Evolutionary conservation across 2,888 invertebrate species (phyloP).

Genomic region (Stenurella melanura): DNA sequence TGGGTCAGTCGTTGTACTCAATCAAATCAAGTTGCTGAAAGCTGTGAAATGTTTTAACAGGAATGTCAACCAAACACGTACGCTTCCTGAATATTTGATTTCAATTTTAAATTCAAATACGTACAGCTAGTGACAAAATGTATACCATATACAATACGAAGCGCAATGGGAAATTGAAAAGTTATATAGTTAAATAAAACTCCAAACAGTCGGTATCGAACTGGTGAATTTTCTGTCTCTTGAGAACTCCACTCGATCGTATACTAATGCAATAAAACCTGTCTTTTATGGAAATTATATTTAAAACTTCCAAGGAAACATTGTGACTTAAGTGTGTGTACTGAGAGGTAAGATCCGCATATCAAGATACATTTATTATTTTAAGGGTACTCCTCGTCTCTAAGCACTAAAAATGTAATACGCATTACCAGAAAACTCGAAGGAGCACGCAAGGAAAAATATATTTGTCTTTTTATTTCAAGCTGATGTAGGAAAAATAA

Average conservation of each 20-base stretch:
- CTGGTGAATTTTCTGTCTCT: conserved; percentile 60
- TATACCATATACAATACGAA: conserved; percentile 60
- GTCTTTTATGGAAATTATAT: conserved; percentile 67
- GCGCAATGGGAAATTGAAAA: conserved; percentile 69
- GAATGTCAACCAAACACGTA: conserved; percentile 66
- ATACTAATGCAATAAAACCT: conserved; percentile 66
- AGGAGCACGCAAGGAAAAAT: neutral
- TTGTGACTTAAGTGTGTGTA: conserved; percentile 44
- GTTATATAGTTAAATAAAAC: conserved; percentile 70
- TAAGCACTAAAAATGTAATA: conserved; percentile 8
- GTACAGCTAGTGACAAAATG: conserved; percentile 61
- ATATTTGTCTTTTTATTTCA: conserved; percentile 13
- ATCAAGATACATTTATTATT: conserved; percentile 18
- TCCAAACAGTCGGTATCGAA: conserved; percentile 60
- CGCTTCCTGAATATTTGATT: conserved; percentile 71
- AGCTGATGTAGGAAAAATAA: conserved; percentile 1
- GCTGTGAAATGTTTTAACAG: conserved; percentile 68
- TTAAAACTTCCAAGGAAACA: conserved; percentile 60
- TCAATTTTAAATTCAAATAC: conserved; percentile 71
- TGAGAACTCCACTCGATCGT: conserved; percentile 59
- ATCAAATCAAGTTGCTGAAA: conserved; percentile 62
- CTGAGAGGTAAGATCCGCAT: conserved; percentile 4
- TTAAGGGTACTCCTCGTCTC: neutral
- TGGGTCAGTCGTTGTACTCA: conserved; percentile 61
- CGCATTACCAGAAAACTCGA: conserved; percentile 1